These are phyloP conservation scores for Polyergus mexicanus DNA, from an alignment of 1,140 invertebrate genomes.

Conservation along the genomic window DNA sequence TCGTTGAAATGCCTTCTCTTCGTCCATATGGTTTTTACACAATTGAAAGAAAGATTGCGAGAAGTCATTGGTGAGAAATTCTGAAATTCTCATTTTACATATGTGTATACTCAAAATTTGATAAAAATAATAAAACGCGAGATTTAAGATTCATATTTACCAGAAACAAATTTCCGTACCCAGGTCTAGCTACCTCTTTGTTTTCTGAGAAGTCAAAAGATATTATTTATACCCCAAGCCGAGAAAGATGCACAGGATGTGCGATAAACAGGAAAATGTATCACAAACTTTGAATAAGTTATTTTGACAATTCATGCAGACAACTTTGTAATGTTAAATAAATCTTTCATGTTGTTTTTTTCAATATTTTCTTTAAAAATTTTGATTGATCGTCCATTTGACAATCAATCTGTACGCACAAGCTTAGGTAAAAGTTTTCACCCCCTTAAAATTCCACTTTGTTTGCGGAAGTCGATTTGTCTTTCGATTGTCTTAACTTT, in stretches of 20 bases:
- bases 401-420: neutral
- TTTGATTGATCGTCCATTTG: neutral
- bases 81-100: neutral
- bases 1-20: neutral
- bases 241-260: neutral
- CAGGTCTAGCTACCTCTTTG: neutral
- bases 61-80: neutral
- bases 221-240: neutral
- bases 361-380: neutral
- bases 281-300: slow-evolving; percentile 40
- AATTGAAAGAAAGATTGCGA: neutral
- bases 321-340: neutral
- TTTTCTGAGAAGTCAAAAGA: neutral
- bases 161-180: slow-evolving; percentile 20
- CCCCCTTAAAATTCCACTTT: neutral
- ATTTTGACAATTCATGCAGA: neutral
- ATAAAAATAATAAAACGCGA: neutral
- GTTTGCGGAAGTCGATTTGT: neutral
- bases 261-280: slow-evolving; percentile 26
- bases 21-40: neutral
- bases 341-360: neutral
- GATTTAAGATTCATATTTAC: slow-evolving; percentile 32
- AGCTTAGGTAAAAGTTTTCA: neutral
- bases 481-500: slow-evolving; percentile 18
- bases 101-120: neutral